Percentiles rank a stretch among this genome's conserved stretches.
Evolutionary conservation across 2,888 invertebrate genomes (phyloP).

Genomic region (Elegia similella): DNA sequence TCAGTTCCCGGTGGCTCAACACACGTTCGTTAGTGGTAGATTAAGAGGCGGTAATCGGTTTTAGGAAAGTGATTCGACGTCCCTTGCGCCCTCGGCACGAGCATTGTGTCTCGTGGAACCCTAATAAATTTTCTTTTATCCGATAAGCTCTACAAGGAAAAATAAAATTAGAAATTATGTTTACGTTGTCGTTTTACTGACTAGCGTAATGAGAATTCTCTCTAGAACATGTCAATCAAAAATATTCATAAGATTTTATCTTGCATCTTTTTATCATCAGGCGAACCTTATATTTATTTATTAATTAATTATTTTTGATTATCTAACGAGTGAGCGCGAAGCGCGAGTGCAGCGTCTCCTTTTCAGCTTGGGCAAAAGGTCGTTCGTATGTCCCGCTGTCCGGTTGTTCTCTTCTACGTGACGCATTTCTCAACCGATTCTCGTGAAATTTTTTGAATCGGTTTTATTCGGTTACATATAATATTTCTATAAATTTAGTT

Average conservation of each 20-base stretch:
- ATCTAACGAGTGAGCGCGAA: no score
- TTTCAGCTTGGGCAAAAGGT: no score
- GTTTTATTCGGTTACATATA: no score
- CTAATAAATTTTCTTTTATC: neutral
- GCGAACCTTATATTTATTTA: no score
- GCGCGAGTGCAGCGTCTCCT: no score
- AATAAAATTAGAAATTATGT: neutral
- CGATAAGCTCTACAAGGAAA: neutral
- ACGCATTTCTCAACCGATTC: no score
- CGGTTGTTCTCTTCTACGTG: no score
- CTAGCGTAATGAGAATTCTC: neutral
- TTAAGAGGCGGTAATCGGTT: conserved; percentile 2
- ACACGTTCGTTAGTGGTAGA: neutral
- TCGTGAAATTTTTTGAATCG: no score
- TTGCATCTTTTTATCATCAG: no score
- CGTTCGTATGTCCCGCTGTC: no score
- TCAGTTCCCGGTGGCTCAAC: neutral
- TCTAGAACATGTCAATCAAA: neutral
- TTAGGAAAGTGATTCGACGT: neutral
- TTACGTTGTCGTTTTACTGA: neutral
- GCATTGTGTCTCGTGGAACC: conserved; percentile 1
- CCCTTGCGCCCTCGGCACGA: neutral
- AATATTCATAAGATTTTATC: neutral
- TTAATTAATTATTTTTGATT: no score
- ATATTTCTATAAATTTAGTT: no score